phyloP scores from a whole-genome alignment of 2,888 invertebrate genomes.

The Tanypteryx hageni region DNA sequence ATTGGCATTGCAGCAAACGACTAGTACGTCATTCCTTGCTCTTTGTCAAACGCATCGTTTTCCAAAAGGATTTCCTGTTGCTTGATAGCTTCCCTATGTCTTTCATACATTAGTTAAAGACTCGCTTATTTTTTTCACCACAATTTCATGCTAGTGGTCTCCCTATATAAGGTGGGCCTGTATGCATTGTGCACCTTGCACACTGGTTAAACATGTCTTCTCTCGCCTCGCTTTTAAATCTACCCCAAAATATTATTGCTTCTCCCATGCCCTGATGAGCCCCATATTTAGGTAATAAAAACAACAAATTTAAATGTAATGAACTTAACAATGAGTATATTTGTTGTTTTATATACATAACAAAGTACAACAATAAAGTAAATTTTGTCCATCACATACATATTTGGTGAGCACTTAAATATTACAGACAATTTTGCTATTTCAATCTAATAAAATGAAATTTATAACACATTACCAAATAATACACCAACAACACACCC shows the following conservation, averaged over 20 bases:
- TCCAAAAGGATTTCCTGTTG: too few species aligned
- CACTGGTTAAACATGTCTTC: background rate
- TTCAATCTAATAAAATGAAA: constrained; percentile 44
- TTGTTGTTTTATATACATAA: constrained; percentile 54
- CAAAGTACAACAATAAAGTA: constrained; percentile 50
- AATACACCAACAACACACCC: background rate
- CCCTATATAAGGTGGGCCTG: too few species aligned
- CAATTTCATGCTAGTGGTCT: too few species aligned
- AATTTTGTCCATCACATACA: constrained; percentile 47
- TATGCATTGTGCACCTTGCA: too few species aligned
- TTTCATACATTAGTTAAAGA: too few species aligned
- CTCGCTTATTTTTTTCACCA: too few species aligned
- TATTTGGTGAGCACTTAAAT: constrained; percentile 45
- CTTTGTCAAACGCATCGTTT: too few species aligned
- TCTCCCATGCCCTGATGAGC: background rate
- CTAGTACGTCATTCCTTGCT: too few species aligned
- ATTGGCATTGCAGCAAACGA: too few species aligned
- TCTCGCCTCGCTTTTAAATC: background rate
- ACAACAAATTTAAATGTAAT: background rate
- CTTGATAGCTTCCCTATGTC: too few species aligned
- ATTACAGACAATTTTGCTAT: constrained; percentile 28
- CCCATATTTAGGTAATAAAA: background rate
- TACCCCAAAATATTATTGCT: background rate
- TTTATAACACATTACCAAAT: background rate
- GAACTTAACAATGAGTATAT: constrained; percentile 53